A percentile compares a stretch with the other conserved stretches of the same genome.
phyloP scores from a whole-genome alignment of 1,140 invertebrate species.

The Micrasema longulum region DNA sequence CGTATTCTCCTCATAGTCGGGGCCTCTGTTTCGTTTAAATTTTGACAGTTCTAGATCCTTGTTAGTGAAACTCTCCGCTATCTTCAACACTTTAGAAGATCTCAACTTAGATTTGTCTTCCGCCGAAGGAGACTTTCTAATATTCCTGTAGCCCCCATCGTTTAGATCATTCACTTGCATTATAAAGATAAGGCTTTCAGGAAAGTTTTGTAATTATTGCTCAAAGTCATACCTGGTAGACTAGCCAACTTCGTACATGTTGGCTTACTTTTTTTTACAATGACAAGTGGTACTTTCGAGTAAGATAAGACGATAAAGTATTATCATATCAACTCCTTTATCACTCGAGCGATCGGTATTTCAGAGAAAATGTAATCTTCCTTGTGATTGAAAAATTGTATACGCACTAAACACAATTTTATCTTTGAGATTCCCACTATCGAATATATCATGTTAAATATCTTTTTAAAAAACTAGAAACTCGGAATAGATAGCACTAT shows the following conservation, averaged over 20 bases:
- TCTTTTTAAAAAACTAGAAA: background rate
- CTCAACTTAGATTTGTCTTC: conserved; percentile 29
- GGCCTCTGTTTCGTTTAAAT: conserved; percentile 31
- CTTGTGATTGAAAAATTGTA: background rate
- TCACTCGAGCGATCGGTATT: conserved; percentile 8
- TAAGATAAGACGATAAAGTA: conserved; percentile 19
- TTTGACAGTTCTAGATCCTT: conserved; percentile 58
- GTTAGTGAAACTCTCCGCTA: conserved; percentile 67
- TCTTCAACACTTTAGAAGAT: conserved; percentile 63
- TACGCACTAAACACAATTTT: background rate
- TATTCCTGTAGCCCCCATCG: conserved; percentile 48
- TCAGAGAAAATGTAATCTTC: background rate
- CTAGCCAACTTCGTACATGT: conserved; percentile 46
- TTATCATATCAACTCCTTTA: conserved; percentile 35
- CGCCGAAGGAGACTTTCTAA: conserved; percentile 44
- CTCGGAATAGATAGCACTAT: background rate
- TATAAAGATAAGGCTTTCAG: conserved; percentile 32
- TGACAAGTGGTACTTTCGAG: conserved; percentile 14
- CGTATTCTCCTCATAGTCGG: conserved; percentile 24
- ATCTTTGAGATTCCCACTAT: background rate
- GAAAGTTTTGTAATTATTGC: conserved; percentile 23
- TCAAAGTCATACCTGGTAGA: conserved; percentile 37
- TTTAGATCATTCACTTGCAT: conserved; percentile 43
- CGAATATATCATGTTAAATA: conserved; percentile 17
- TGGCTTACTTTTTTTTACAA: conserved; percentile 33